Conservation (phyloP, 2,113 vertebrate species). For the Verasper variegatus region DNA sequence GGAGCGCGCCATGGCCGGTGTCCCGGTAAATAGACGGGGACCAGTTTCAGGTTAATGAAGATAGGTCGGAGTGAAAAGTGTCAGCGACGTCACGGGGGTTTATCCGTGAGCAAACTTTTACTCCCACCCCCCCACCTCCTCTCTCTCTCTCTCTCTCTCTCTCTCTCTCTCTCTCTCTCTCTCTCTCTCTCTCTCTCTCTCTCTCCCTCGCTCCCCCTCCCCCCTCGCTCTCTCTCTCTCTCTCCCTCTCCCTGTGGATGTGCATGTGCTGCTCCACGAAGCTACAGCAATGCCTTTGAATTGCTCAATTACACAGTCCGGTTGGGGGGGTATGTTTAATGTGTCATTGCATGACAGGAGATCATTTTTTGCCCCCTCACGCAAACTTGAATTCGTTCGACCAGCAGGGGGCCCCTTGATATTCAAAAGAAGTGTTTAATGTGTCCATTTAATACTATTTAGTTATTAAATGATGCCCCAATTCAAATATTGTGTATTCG, state of each 20-base stretch:
- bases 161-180: too few relatives aligned
- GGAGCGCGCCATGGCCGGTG: too few relatives aligned
- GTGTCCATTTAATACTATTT: conserved; percentile 23
- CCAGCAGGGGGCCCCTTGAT: conserved; percentile 64
- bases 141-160: too few relatives aligned
- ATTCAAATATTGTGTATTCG: neutral
- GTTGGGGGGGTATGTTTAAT: conserved; percentile 56
- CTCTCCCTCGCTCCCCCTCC: too few relatives aligned
- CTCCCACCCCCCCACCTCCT: neutral
- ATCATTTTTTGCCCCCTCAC: conserved; percentile 2
- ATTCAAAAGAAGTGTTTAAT: conserved; percentile 14
- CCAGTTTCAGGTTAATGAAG: conserved; percentile 44
- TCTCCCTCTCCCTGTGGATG: neutral
- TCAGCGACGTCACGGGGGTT: conserved; percentile 47
- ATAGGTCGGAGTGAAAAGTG: conserved; percentile 13
- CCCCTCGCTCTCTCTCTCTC: too few relatives aligned
- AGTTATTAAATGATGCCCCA: neutral
- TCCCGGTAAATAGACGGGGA: neutral
- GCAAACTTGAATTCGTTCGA: conserved; percentile 23
- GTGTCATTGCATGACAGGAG: conserved; percentile 41
- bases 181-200: too few relatives aligned
- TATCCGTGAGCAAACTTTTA: conserved; percentile 48
- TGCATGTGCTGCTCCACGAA: conserved; percentile 29
- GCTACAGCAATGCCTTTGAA: conserved; percentile 35
- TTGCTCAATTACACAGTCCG: conserved; percentile 62